Evolutionary conservation across 2,888 invertebrate genomes (phyloP), one percentile per base, ranked within the genome.

Genomic region (Rapana venosa): DNA sequence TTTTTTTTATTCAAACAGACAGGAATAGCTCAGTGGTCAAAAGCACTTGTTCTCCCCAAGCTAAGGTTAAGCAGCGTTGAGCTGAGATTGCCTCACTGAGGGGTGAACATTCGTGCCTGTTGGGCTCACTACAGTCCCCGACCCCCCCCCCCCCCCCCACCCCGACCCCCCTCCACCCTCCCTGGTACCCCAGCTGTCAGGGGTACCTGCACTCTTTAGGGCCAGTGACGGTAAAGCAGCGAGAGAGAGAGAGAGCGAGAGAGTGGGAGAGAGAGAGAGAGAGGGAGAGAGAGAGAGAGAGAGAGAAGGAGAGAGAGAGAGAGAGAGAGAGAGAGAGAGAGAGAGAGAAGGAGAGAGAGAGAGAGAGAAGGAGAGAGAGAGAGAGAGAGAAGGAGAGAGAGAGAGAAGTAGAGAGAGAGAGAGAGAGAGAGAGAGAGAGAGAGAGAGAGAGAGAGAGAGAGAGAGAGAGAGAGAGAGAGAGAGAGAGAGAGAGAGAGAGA

Each of bases 351-450:
- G 5, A 66, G 66, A 66, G 66, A 66, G n/a, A n/a, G 74, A n/a
- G 74, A n/a, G n/a, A n/a, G 74, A 2, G 74, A n/a, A n/a, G 11
- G 74, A n/a, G 74, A n/a, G 74, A 74, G 74, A 74, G 74, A n/a
- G 74, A n/a, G 74, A n/a, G 74, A 4, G 22, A n/a, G 70, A 0
- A 1, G n/a, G 74, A n/a, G 74, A 11, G n/a, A n/a, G 74, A 74
- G 74, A 13, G 22, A n/a, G 30, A n/a, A n/a, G 0, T n/a, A 74
- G 74, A n/a, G 74, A 74, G n/a, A 74, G 74, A 74, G 74, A n/a
- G n/a, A 74, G 74, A n/a, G 74, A 74, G n/a, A 74, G 74, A 74
- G 74, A 74, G n/a, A 74, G 74, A 74, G 74, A 74, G 74, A 74
- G n/a, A 74, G n/a, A 74, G 74, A 74, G n/a, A n/a, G 70, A 70